These are phyloP conservation scores for Metallyticus violacea DNA, from an alignment of 2,888 invertebrate species.

Conservation along the genomic window DNA sequence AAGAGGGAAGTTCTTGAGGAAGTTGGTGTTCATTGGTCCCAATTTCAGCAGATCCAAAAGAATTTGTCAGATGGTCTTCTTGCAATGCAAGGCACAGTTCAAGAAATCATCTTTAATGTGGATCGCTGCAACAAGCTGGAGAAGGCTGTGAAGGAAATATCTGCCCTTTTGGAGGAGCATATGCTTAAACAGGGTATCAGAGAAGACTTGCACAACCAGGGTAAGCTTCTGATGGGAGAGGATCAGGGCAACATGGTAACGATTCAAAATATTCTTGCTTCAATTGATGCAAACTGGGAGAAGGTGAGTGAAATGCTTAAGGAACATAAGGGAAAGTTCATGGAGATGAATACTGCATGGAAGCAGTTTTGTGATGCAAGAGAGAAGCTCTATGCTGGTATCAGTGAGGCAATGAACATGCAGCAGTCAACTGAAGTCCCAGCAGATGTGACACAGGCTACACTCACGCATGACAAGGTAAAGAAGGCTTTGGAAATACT, in stretches of 20 bases:
- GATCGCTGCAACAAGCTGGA: constrained; percentile 51
- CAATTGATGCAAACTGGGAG: constrained; percentile 79
- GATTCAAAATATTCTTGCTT: constrained; percentile 74
- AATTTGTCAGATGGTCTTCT: constrained; percentile 65
- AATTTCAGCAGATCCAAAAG: constrained; percentile 72
- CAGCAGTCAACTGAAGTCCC: constrained; percentile 64
- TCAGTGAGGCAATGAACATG: constrained; percentile 66
- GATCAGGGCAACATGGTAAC: constrained; percentile 76
- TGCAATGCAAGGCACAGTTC: constrained; percentile 55
- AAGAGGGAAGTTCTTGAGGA: constrained; percentile 68
- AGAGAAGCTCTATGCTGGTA: constrained; percentile 65
- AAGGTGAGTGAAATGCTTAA: constrained; percentile 70
- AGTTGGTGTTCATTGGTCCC: constrained; percentile 66
- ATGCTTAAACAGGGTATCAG: constrained; percentile 51
- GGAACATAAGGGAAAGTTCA: constrained; percentile 71
- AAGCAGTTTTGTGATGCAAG: constrained; percentile 73
- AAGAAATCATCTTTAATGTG: constrained; percentile 53
- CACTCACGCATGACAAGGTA: constrained; percentile 67
- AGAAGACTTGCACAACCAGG: constrained; percentile 74
- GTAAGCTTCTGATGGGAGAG: constrained; percentile 74
- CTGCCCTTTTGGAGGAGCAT: constrained; percentile 50
- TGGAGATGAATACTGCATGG: constrained; percentile 68
- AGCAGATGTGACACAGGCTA: constrained; percentile 70
- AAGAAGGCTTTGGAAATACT: constrained; percentile 73
- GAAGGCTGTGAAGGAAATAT: constrained; percentile 53